These are phyloP conservation scores for Chorisops tibialis DNA, from an alignment of 2,888 invertebrate genomes.

Conservation along the genomic window DNA sequence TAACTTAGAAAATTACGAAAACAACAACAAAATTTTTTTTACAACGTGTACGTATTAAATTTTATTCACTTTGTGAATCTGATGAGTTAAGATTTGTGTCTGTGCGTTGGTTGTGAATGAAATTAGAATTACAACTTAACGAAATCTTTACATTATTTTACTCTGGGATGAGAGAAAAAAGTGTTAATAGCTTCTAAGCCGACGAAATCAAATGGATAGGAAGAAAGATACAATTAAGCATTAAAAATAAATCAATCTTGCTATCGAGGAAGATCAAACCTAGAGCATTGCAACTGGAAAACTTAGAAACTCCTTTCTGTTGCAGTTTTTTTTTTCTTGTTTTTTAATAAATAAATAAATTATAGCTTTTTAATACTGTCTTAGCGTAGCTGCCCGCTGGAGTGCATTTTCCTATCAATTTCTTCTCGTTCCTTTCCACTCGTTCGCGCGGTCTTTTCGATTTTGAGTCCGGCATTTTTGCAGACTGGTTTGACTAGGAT, in stretches of 20 bases:
- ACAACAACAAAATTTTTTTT: neutral
- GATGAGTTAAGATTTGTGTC: neutral
- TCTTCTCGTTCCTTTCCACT: neutral
- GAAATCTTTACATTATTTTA: constrained; percentile 3
- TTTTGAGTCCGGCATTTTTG: constrained; percentile 7
- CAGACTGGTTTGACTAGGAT: constrained; percentile 27
- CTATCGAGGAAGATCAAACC: neutral
- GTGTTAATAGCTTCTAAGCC: no score
- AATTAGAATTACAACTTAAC: neutral
- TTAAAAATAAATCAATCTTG: no score
- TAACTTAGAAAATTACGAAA: neutral
- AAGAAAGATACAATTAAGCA: no score
- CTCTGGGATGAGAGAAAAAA: no score
- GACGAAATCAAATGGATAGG: no score
- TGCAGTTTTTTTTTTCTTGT: neutral
- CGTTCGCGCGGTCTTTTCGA: neutral
- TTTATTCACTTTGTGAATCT: constrained; percentile 11
- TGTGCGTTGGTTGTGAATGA: no score
- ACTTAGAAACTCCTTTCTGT: constrained; percentile 21
- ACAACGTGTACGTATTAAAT: neutral
- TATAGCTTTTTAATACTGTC: constrained; percentile 31
- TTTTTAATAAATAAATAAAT: constrained; percentile 30
- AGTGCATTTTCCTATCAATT: neutral
- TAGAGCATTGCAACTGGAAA: constrained; percentile 9
- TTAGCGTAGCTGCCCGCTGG: constrained; percentile 17